These are phyloP conservation scores for Luperina nickerlii DNA, from an alignment of 2,888 invertebrate genomes.

Conservation along the genomic window DNA sequence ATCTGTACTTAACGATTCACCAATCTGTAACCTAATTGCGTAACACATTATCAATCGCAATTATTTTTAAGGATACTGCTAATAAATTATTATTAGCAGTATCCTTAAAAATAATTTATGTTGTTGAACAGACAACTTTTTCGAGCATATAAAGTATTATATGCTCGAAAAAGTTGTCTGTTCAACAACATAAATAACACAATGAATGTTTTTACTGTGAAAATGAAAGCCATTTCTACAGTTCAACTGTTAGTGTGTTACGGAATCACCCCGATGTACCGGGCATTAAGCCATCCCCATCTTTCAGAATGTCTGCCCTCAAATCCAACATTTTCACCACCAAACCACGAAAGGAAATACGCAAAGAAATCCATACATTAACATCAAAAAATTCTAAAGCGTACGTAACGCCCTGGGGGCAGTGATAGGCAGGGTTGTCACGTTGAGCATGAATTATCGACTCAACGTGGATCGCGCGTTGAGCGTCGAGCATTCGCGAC, in stretches of 20 bases:
- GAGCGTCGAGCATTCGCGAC: slow-evolving; percentile 21
- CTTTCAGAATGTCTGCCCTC: not conserved
- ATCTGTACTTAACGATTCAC: not conserved
- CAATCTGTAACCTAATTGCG: not conserved
- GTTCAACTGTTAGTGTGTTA: too few species aligned
- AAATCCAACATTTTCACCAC: slow-evolving; percentile 1
- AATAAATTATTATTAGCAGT: too few species aligned
- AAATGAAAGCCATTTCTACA: too few species aligned
- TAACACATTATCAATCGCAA: not conserved
- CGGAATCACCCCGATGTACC: too few species aligned
- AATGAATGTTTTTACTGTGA: too few species aligned
- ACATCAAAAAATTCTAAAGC: slow-evolving; percentile 41
- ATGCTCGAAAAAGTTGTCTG: too few species aligned
- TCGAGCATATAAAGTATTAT: too few species aligned
- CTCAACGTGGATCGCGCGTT: slow-evolving; percentile 51
- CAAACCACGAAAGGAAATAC: not conserved
- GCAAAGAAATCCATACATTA: slow-evolving; percentile 15
- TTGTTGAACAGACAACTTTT: too few species aligned
- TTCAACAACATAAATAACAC: too few species aligned
- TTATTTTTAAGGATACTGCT: not conserved
- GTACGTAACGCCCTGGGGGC: slow-evolving; percentile 47
- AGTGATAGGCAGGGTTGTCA: slow-evolving; percentile 51
- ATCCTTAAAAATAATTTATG: too few species aligned
- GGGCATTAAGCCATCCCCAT: not conserved
- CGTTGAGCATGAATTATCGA: slow-evolving; percentile 58